Conservation (phyloP, 2,113 vertebrate genomes). For the Sapayoa aenigma region DNA sequence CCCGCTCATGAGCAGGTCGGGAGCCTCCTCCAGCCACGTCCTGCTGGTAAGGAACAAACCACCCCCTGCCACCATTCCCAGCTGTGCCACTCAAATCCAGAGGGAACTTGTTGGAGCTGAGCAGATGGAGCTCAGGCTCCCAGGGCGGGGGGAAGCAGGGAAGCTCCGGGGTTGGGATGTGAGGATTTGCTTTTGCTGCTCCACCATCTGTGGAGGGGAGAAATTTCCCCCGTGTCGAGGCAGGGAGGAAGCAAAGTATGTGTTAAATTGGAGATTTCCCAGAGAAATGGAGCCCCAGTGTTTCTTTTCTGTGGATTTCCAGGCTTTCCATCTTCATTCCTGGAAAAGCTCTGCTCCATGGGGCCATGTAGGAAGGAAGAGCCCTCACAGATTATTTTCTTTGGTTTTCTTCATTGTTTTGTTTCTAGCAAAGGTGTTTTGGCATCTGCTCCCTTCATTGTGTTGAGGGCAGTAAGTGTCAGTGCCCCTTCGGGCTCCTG, state of each 20-base stretch:
- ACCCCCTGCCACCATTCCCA: background rate
- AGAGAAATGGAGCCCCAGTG: background rate
- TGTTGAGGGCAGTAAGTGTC: too few species aligned
- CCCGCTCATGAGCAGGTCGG: background rate
- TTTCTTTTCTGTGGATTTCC: background rate
- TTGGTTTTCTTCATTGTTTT: too few species aligned
- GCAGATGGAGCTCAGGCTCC: constrained; percentile 46
- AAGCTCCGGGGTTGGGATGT: background rate
- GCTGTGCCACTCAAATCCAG: background rate
- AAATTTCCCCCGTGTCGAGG: background rate
- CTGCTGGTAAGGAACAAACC: background rate
- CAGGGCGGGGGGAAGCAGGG: background rate
- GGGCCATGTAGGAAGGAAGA: background rate
- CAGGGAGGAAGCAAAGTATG: background rate
- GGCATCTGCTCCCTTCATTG: too few species aligned
- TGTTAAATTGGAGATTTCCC: fast-evolving
- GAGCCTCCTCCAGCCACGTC: background rate
- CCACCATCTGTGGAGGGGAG: background rate
- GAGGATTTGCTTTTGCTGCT: background rate
- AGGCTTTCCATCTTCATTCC: background rate
- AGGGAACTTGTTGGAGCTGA: background rate
- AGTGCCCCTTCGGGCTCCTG: too few species aligned
- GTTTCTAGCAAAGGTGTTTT: too few species aligned
- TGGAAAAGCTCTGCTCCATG: background rate
- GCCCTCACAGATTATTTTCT: background rate